Conservation (phyloP, 2,113 vertebrate species). For the Carollia perspicillata region DNA sequence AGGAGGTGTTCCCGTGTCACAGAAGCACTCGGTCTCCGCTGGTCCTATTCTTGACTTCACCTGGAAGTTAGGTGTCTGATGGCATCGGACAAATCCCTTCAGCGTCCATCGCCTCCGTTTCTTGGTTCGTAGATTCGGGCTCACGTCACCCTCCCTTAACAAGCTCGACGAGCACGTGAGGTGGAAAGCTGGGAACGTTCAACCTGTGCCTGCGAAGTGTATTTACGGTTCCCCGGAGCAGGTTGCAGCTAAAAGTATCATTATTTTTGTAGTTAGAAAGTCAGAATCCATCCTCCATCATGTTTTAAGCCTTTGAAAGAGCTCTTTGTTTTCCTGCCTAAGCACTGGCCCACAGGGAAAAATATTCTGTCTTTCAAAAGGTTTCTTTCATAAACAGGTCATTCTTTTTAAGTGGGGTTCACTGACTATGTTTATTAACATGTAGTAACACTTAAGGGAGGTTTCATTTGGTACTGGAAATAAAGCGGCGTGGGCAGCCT, state of each 20-base stretch:
- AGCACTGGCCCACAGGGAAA: slow-evolving; percentile 42
- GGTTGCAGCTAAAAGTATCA: slow-evolving; percentile 47
- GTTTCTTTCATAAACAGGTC: slow-evolving; percentile 73
- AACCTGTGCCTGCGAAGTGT: neutral
- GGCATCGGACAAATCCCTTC: neutral
- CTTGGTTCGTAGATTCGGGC: neutral
- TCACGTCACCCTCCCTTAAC: neutral
- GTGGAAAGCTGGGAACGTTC: neutral
- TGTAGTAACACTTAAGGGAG: slow-evolving; percentile 61
- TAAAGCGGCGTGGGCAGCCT: slow-evolving; percentile 15
- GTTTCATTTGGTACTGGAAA: slow-evolving; percentile 50
- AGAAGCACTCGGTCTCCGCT: neutral
- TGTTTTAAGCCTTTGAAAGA: slow-evolving; percentile 60
- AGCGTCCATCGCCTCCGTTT: neutral
- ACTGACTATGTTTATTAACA: slow-evolving; percentile 65
- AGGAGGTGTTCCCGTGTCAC: neutral
- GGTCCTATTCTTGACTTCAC: neutral
- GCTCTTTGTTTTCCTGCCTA: slow-evolving; percentile 61
- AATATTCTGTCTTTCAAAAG: slow-evolving; percentile 67
- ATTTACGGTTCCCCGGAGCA: slow-evolving; percentile 50
- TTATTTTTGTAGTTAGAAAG: slow-evolving; percentile 60
- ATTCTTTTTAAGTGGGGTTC: slow-evolving; percentile 73
- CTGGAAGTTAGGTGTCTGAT: neutral
- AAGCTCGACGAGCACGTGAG: neutral
- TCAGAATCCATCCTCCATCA: slow-evolving; percentile 43